Base-by-base conservation (phyloP, 92 coral and sea anemone species). In the Virgularia gustaviana region DNA sequence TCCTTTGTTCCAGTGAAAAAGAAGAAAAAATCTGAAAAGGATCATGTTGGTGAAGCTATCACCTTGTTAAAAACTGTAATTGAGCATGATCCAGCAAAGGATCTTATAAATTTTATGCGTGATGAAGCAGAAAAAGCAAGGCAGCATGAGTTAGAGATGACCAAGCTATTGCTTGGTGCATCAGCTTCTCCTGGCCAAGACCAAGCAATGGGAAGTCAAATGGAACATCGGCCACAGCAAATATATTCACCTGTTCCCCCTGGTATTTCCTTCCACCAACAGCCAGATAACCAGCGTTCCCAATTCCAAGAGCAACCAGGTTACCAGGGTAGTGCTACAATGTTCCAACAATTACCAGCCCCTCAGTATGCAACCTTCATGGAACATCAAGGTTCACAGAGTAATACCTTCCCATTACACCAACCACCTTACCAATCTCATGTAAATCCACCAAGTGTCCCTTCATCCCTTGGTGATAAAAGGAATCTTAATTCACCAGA, bases 81-180 rank as follows among this genome's bases (percentile, higher is more conserved):
- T 35, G 49, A 63, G 52, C 38, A 37, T 35, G 70, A 63, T 36
- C 70, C 70, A 9, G 22, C 70, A 35, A 37, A 38, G 9, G 51
- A 37, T 10, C 49, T 63, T 2, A 13, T 63, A 27, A 38, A 52
- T 63, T 63, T 63, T 63, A 63, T 63, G 49, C 52, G 42, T n/a
- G 70, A 63, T 36, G 70, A 63, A 63, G 70, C 70, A 5, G 70
- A 63, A 36, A 63, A 38, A 63, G 18, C 70, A 63, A 63, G 70
- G 39, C 18, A 63, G 49, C 70, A 63, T 20, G 70, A 63, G 44
- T 34, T 63, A 36, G 70, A 63, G 70, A 63, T 63, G 70, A 22
- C 70, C 22, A 63, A 63, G 62, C 42, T 63, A n/a, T 63, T 63
- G 70, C 49, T 63, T 31, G 39, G 12, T 35, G 70, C 70, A 1